A percentile compares a stretch with the other conserved stretches of the same genome.
Evolutionary conservation across 2,888 invertebrate species (phyloP).

Genomic region (Margaritifera margaritifera): DNA sequence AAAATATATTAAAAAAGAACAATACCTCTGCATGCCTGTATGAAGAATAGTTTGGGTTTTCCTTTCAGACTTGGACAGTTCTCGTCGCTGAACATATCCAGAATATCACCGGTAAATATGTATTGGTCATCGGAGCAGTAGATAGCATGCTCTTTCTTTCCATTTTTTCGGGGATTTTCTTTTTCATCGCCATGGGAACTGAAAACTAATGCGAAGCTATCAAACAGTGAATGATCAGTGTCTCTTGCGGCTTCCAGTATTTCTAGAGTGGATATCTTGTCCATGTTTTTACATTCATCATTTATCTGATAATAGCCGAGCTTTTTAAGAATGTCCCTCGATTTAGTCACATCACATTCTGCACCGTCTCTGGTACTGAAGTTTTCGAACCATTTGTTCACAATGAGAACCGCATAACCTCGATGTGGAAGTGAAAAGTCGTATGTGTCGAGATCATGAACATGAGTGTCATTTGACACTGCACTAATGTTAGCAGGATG

Average conservation of each 20-base stretch:
- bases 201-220: constrained; percentile 11
- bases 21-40: constrained; percentile 4
- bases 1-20: too few species aligned
- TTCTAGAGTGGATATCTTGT: background rate
- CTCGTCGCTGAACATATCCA: constrained; percentile 15
- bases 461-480: too few species aligned
- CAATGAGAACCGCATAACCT: constrained; percentile 12
- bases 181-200: constrained; percentile 15
- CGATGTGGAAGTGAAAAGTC: background rate
- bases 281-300: constrained; percentile 2
- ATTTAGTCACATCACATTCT: constrained; percentile 1
- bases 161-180: constrained; percentile 4
- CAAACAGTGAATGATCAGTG: constrained; percentile 10
- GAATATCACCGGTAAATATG: constrained; percentile 12
- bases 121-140: constrained; percentile 10
- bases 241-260: constrained; percentile 1
- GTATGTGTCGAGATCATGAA: too few species aligned
- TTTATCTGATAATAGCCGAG: constrained; percentile 6
- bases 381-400: constrained; percentile 6
- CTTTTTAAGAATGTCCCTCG: constrained; percentile 7
- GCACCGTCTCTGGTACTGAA: constrained; percentile 7
- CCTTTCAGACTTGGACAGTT: constrained; percentile 14
- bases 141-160: constrained; percentile 9
- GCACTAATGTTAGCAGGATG: too few species aligned
- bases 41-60: constrained; percentile 16